These are phyloP conservation scores for Metalampra italica DNA, from an alignment of 2,888 invertebrate species.

Conservation along the genomic window DNA sequence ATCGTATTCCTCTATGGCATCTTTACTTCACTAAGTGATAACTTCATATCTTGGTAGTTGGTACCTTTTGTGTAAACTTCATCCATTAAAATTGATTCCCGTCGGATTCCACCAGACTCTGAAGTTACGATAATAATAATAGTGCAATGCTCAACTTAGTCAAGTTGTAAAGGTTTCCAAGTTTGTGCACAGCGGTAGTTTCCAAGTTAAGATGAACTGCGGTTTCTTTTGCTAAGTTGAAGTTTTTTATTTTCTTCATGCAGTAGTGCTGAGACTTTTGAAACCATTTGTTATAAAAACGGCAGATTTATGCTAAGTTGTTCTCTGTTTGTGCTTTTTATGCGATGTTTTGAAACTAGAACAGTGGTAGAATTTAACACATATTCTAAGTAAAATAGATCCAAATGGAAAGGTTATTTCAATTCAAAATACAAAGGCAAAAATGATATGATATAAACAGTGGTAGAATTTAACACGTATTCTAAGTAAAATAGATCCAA, in stretches of 20 bases:
- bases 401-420: too few species aligned
- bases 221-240: not conserved
- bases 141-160: not conserved
- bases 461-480: too few species aligned
- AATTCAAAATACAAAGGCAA: too few species aligned
- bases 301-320: not conserved
- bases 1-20: too few species aligned
- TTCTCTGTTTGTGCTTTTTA: too few species aligned
- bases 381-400: too few species aligned
- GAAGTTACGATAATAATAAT: not conserved
- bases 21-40: too few species aligned
- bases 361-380: too few species aligned
- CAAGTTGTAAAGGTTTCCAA: conserved; percentile 8
- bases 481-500: too few species aligned
- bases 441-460: too few species aligned
- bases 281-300: not conserved
- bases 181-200: conserved; percentile 1
- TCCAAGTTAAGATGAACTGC: conserved; percentile 3
- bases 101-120: not conserved
- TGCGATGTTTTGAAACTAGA: too few species aligned
- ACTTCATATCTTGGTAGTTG: too few species aligned
- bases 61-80: not conserved
- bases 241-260: not conserved
- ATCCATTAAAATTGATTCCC: not conserved
- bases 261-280: conserved; percentile 1